Evolutionary conservation across 2,797 vertebrate genomes (phyloP), one percentile per base, ranked within the genome.

Genomic region (Perodicticus potto): DNA sequence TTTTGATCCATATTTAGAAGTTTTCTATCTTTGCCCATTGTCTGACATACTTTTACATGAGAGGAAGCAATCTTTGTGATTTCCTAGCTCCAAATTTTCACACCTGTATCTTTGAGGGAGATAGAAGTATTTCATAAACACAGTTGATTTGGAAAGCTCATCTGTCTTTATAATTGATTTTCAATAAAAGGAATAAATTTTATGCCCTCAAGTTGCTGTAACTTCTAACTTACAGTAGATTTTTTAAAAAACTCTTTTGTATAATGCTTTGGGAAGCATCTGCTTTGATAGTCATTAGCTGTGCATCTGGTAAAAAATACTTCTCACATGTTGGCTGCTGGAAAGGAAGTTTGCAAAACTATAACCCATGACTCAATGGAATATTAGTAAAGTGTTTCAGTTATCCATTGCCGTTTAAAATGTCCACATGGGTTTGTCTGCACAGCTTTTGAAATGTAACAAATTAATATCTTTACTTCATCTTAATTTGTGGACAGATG

Each of bases 401-500:
- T 96, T 98, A 97, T 96, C 97, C 93, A 95, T 86, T 22, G 78
- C 77, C 96, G 96, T 98, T 98, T 98, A 90, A 97, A 98, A 96
- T 32, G 89, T 97, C 98, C 94, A 45, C 89, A 80, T 77, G 97
- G 98, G 86, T 96, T 98, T 98, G 98, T 98, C 98, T 91, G 87
- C 97, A 98, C 97, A 98, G 98, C 97, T 98, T 98, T 98, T 98
- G 98, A 98, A 99, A 98, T 98, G 97, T 98, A 98, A 98, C 98
- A 98, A 98, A 98, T 98, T 98, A 98, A 99, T 98, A 98, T 87
- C 95, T 96, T 98, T 98, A 98, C 98, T 99, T 98, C 98, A 97
- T 98, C 98, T 99, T 99, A 99, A 99, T 99, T 98, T 99, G 96
- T 93, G 92, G 98, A 98, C 98, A 98, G 98, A 98, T 98, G 98